These are phyloP conservation scores for Dallia pectoralis DNA, from an alignment of 2,797 vertebrate species.

Conservation along the genomic window DNA sequence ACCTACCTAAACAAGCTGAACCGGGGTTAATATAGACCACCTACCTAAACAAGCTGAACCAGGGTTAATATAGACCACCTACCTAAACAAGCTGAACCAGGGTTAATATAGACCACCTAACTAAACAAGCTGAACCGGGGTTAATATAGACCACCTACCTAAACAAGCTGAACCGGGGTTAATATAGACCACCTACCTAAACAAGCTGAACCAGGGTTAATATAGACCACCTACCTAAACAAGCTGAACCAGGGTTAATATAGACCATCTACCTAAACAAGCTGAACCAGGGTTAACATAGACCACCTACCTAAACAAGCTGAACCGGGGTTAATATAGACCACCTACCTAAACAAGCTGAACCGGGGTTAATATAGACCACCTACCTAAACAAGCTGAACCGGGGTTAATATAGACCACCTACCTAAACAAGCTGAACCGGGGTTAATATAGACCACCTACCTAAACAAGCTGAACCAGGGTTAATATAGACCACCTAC, in stretches of 20 bases:
- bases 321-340: slow-evolving; percentile 86
- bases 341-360: too few relatives aligned
- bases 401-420: slow-evolving; percentile 90
- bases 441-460: slow-evolving; percentile 42
- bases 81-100: slow-evolving; percentile 83
- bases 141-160: slow-evolving; percentile 70
- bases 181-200: slow-evolving; percentile 88
- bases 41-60: too few relatives aligned
- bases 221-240: slow-evolving; percentile 72
- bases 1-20: slow-evolving; percentile 79
- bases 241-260: slow-evolving; percentile 86
- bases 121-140: too few relatives aligned
- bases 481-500: slow-evolving; percentile 90
- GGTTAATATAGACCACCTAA: slow-evolving; percentile 90
- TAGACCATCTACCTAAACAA: too few relatives aligned
- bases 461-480: slow-evolving; percentile 83
- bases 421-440: too few relatives aligned
- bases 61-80: slow-evolving; percentile 42
- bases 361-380: too few relatives aligned
- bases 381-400: slow-evolving; percentile 79
- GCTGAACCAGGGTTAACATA: too few relatives aligned
- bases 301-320: slow-evolving; percentile 77
- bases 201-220: too few relatives aligned
- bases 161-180: slow-evolving; percentile 83
- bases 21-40: slow-evolving; percentile 90